Percentiles rank a stretch among this genome's conserved stretches.
Conservation (phyloP, 2,888 invertebrate species). For the Phorcus lineatus region DNA sequence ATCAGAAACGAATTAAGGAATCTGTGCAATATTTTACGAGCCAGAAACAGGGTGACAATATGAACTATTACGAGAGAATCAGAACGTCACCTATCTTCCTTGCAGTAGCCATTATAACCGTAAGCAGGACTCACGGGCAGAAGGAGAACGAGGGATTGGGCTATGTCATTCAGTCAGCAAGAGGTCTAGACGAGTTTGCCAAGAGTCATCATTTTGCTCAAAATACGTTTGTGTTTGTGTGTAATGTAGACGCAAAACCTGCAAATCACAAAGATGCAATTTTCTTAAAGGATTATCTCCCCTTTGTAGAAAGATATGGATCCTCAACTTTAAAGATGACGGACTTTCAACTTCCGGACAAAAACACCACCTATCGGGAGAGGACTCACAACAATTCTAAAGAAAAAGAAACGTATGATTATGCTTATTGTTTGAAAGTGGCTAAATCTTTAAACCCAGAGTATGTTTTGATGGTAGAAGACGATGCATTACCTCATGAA, state of each 20-base stretch:
- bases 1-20: conserved; percentile 31
- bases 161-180: conserved; percentile 61
- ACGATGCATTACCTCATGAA: conserved; percentile 66
- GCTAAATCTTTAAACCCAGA: conserved; percentile 51
- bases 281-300: conserved; percentile 49
- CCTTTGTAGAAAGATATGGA: conserved; percentile 48
- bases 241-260: conserved; percentile 67
- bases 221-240: conserved; percentile 56
- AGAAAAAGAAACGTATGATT: conserved; percentile 70
- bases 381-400: conserved; percentile 31
- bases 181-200: conserved; percentile 40
- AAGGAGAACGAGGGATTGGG: conserved; percentile 39
- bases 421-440: conserved; percentile 67
- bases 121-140: conserved; percentile 47
- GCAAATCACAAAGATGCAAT: conserved; percentile 53
- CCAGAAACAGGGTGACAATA: background rate
- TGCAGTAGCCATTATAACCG: conserved; percentile 59
- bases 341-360: background rate
- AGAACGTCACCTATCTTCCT: conserved; percentile 37
- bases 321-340: conserved; percentile 25
- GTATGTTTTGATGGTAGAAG: conserved; percentile 70
- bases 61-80: conserved; percentile 17
- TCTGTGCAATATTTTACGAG: conserved; percentile 42
- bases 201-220: conserved; percentile 32
- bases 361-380: background rate